A percentile compares a stretch with the other conserved stretches of the same genome.
These are phyloP conservation scores for Cabera pusaria DNA, from an alignment of 2,888 invertebrate genomes.

Conservation along the genomic window DNA sequence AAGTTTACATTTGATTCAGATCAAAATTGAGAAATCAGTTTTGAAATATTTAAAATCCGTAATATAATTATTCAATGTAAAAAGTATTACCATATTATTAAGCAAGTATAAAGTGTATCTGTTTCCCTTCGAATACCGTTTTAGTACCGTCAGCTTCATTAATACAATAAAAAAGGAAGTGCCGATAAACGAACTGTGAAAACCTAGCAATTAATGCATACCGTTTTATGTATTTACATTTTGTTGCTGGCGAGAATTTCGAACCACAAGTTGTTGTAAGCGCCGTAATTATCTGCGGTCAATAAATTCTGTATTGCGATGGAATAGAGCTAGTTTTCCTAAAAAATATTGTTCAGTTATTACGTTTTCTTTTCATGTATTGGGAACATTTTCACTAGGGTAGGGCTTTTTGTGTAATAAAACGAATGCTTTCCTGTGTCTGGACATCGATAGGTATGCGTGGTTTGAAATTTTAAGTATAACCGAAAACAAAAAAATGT, in stretches of 20 bases:
- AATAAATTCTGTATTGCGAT: constrained; percentile 35
- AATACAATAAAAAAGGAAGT: constrained; percentile 41
- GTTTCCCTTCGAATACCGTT: constrained; percentile 28
- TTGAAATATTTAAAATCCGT: constrained; percentile 13
- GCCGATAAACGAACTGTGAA: constrained; percentile 64
- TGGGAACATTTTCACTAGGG: constrained; percentile 56
- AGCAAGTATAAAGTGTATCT: constrained; percentile 19
- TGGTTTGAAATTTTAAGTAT: constrained; percentile 42
- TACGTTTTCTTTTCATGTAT: constrained; percentile 37
- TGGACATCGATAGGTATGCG: constrained; percentile 56
- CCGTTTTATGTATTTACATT: constrained; percentile 68
- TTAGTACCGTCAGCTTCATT: constrained; percentile 40
- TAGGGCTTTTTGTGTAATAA: constrained; percentile 65
- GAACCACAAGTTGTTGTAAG: constrained; percentile 34
- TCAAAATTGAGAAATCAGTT: constrained; percentile 2
- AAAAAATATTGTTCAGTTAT: constrained; percentile 20
- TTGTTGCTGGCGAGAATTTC: constrained; percentile 42
- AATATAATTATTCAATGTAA: constrained; percentile 14
- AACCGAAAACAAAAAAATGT: no score
- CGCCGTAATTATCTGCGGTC: constrained; percentile 8
- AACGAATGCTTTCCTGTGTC: constrained; percentile 65
- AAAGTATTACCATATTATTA: constrained; percentile 12
- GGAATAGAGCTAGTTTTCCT: constrained; percentile 36
- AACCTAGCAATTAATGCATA: constrained; percentile 70
- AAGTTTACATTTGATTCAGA: no score